Percentiles rank a stretch among this genome's conserved stretches.
Evolutionary conservation across 2,888 invertebrate species (phyloP).

Genomic region (Amphimallon solstitiale): DNA sequence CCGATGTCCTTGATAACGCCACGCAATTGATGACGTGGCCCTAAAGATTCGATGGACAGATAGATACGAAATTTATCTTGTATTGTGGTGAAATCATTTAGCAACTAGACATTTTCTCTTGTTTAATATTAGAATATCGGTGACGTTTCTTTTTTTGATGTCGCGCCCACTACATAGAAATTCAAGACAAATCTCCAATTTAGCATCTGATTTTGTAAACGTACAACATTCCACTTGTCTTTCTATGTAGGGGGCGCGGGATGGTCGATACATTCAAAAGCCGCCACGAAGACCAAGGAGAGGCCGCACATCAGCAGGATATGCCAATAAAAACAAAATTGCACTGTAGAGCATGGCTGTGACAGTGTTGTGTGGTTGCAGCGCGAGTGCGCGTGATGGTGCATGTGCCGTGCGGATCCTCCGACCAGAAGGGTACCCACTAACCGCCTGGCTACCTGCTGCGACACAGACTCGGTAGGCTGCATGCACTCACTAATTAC

Average conservation of each 20-base stretch:
- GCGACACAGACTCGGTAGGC: conserved; percentile 62
- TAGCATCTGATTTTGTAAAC: neutral
- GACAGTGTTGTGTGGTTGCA: conserved; percentile 74
- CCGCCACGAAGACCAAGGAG: conserved; percentile 1
- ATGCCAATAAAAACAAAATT: conserved; percentile 44
- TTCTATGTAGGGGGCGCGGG: conserved; percentile 8
- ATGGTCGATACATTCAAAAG: neutral
- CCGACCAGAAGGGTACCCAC: conserved; percentile 61
- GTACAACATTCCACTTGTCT: neutral
- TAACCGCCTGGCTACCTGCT: conserved; percentile 61
- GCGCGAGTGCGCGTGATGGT: conserved; percentile 91
- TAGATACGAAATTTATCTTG: too few species aligned
- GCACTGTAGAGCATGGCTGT: conserved; percentile 58
- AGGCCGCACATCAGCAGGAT: conserved; percentile 53
- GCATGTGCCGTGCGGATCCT: conserved; percentile 77
- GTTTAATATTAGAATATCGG: neutral
- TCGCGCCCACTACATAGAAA: conserved; percentile 3
- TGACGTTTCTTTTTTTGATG: neutral
- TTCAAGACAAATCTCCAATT: neutral
- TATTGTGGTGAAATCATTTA: conserved; percentile 7
- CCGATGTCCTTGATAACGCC: too few species aligned
- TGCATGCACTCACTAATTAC: conserved; percentile 54
- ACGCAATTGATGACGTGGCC: too few species aligned
- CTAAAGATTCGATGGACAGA: too few species aligned
- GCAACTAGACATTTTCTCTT: conserved; percentile 11